Evolutionary conservation across 2,888 invertebrate species (phyloP).

Genomic region (Dusona sp.): DNA sequence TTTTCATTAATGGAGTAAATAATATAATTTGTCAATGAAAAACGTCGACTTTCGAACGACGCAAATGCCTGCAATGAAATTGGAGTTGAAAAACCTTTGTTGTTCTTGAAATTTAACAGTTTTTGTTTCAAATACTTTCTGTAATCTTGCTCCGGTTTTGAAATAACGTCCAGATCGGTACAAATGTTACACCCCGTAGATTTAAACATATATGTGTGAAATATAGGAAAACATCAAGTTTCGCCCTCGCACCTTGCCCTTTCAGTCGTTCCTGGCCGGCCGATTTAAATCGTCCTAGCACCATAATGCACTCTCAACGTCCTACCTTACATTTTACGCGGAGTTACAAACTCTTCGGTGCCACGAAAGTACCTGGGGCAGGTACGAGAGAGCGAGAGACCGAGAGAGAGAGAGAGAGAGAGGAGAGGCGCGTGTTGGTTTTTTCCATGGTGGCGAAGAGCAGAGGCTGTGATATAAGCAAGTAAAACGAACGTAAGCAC

Average conservation of each 20-base stretch:
- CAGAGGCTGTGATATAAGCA: conserved; percentile 8
- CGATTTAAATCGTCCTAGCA: conserved; percentile 26
- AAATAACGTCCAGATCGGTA: not conserved
- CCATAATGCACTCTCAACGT: conserved; percentile 36
- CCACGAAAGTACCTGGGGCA: not conserved
- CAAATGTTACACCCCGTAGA: not conserved
- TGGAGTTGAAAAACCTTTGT: not conserved
- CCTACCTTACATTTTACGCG: conserved; percentile 22
- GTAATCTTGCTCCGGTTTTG: not conserved
- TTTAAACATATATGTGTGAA: not conserved
- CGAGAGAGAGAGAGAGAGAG: not conserved
- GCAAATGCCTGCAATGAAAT: not conserved
- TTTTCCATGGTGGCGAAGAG: conserved; percentile 7
- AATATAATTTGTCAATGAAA: not conserved
- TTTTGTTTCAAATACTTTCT: not conserved
- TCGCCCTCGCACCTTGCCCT: conserved; percentile 29
- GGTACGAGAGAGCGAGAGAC: not conserved
- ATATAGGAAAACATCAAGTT: conserved; percentile 24
- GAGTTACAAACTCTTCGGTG: conserved; percentile 29
- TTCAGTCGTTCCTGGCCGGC: not conserved
- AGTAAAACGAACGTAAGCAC: conserved; percentile 26
- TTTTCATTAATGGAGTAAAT: not conserved
- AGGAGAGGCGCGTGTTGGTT: not conserved
- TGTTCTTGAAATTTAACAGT: not conserved
- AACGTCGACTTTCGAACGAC: not conserved